Evolutionary conservation across 2,113 vertebrate species (phyloP), one percentile per base, ranked within the genome.

Genomic region (Rhombomys opimus): DNA sequence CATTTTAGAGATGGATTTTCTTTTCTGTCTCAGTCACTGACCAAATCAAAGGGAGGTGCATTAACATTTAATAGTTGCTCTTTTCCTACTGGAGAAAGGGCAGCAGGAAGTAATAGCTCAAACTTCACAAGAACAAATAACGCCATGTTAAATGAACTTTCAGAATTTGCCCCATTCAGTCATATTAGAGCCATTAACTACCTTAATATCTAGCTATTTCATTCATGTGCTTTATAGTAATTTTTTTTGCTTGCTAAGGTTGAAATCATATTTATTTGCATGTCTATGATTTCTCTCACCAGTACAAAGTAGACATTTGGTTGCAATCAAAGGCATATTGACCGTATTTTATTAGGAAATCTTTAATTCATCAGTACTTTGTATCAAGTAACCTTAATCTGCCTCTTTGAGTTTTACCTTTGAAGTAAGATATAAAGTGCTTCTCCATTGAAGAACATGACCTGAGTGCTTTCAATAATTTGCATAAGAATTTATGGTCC

Each of bases 11-110:
- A 54, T 63, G 3, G 14, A 32, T 78, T 93, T 87, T 91, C 9
- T 77, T 94, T 85, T 63, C 63, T 3, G 77, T 77, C 11, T 93
- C 38, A 15, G 67, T 91, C 82, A 50, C 46, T 22, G 46, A 93
- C 54, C 57, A 80, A 93, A 80, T 87, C n/a, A 87, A 41, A 85
- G 91, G 90, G 38, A 95, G 41, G 17, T 54, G 12, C 72, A 91
- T 93, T 91, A 85, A 80, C 46, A 92, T 95, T 94, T 94, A 91
- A 95, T 90, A 52, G 20, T 77, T 95, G 59, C 41, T 82, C 85
- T 90, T 94, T 96, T 82, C 67, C 76, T 92, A 35, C 32, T 78
- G 82, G 46, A 50, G 84, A 95, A 91, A 95, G n/a, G 76, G 32
- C 86, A 95, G 2, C 8, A 52, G 7, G 32, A 93, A 84, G 57